Conservation (phyloP, 2,113 vertebrate genomes). For the Ctenodactylus gundi region DNA sequence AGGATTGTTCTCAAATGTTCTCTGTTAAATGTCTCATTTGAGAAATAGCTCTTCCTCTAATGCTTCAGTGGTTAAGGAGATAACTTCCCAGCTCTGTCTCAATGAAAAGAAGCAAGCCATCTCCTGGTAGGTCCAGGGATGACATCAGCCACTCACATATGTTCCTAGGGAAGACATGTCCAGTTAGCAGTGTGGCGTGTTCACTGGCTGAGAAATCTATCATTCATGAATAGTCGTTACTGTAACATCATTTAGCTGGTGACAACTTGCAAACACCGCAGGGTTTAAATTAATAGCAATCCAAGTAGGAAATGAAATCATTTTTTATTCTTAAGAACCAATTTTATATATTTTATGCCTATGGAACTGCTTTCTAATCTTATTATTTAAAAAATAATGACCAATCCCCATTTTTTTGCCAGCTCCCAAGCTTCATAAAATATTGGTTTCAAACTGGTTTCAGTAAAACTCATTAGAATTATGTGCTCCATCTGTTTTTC, state of each 20-base stretch:
- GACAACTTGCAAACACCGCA: constrained; percentile 79
- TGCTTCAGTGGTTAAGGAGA: background rate
- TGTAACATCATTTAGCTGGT: constrained; percentile 80
- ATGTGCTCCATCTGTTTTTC: constrained; percentile 81
- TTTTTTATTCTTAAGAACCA: constrained; percentile 84
- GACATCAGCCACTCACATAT: constrained; percentile 18
- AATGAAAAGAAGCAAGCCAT: constrained; percentile 13
- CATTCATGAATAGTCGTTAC: constrained; percentile 75
- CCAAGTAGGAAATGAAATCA: constrained; percentile 80
- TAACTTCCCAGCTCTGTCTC: constrained; percentile 38
- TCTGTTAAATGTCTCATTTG: constrained; percentile 54
- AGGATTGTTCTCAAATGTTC: constrained; percentile 47
- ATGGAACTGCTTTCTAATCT: constrained; percentile 82
- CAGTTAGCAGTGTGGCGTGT: background rate
- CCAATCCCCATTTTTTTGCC: constrained; percentile 62
- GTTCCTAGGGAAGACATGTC: constrained; percentile 40
- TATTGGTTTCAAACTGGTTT: constrained; percentile 77
- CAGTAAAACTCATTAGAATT: constrained; percentile 81
- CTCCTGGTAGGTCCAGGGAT: constrained; percentile 36
- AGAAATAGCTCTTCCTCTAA: constrained; percentile 26
- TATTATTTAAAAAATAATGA: constrained; percentile 86
- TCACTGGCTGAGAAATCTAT: constrained; percentile 62
- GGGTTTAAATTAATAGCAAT: constrained; percentile 83
- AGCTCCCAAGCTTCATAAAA: constrained; percentile 79
- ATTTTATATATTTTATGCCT: constrained; percentile 80